Evolutionary conservation across 2,797 vertebrate genomes (phyloP), one percentile per base, ranked within the genome.

Genomic region (Melanotaenia pygmaea): DNA sequence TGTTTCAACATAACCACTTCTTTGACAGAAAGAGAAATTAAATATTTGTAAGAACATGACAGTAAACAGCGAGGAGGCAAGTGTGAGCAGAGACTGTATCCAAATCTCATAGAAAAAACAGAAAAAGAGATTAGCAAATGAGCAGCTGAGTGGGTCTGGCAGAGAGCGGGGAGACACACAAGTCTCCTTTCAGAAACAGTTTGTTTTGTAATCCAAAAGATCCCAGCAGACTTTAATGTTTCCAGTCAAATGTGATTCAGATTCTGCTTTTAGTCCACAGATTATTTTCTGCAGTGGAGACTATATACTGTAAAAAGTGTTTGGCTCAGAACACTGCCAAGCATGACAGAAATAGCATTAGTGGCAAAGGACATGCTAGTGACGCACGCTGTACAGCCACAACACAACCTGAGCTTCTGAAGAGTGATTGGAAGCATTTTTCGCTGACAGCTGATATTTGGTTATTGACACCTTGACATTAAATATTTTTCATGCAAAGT

Each of bases 321-420:
- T 30, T 86, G 83, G 79, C 47, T 66, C 59, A 0, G 0, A 54
- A 61, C 66, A 1, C 67, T 68, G 83, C 83, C 81, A 81, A 81
- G 59, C 43, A 3, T 16, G 77, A 84, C 85, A 28, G 72, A 83
- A 85, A 85, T 79, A 81, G 79, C 75, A 68, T 61, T 81, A 12
- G 73, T 20, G 75, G 70, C 26, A 45, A 69, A 76, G 77, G 56
- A 74, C 78, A 75, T 45, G 74, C 38, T 45, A 12, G 74, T 80
- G 85, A 74, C 76, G 75, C 81, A 80, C 30, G 47, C 22, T 57
- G 63, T 30, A 5, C 64, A 74, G 72, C 13, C 57, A 71, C 69
- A 75, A 53, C 67, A 77, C 66, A 77, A 68, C 60, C 43, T 4
- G 64, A 66, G 69, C 51, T 60, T 67, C 30, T 47, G 8, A 68